Percentiles rank a stretch among this genome's conserved stretches.
Conservation (phyloP, 2,888 invertebrate species). For the Eristalis pertinax region DNA sequence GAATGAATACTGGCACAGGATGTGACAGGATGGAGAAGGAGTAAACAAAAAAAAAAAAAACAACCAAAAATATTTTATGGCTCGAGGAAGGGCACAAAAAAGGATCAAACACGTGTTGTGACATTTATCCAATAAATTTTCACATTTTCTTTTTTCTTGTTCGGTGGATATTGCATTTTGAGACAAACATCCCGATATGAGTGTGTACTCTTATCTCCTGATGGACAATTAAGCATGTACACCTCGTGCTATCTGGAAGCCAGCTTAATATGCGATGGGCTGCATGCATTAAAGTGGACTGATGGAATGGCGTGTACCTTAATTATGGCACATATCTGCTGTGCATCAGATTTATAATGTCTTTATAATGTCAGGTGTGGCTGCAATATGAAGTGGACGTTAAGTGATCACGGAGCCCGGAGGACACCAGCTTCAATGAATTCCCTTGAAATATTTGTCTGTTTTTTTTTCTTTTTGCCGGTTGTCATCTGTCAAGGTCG, state of each 20-base stretch:
- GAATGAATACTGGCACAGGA: conserved; percentile 22
- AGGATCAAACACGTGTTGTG: conserved; percentile 57
- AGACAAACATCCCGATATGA: conserved; percentile 33
- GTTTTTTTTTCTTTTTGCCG: no score
- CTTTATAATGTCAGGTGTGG: no score
- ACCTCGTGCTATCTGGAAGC: background rate
- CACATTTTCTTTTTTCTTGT: conserved; percentile 24
- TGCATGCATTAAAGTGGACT: background rate
- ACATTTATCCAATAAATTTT: conserved; percentile 67
- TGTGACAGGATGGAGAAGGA: background rate
- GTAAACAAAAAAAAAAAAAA: conserved; percentile 8
- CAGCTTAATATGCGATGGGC: background rate
- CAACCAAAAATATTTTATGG: background rate
- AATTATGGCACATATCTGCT: no score
- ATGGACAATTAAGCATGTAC: background rate
- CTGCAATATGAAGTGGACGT: no score
- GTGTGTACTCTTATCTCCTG: background rate
- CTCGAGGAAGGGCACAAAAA: background rate
- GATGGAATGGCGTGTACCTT: background rate
- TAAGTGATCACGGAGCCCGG: no score
- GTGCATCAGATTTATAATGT: no score
- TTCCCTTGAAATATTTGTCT: no score
- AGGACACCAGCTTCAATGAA: no score
- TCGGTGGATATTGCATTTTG: conserved; percentile 58
- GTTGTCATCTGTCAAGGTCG: no score